Evolutionary conservation across 2,113 vertebrate genomes (phyloP).

Genomic region (Neolamprologus caudopunctatus): DNA sequence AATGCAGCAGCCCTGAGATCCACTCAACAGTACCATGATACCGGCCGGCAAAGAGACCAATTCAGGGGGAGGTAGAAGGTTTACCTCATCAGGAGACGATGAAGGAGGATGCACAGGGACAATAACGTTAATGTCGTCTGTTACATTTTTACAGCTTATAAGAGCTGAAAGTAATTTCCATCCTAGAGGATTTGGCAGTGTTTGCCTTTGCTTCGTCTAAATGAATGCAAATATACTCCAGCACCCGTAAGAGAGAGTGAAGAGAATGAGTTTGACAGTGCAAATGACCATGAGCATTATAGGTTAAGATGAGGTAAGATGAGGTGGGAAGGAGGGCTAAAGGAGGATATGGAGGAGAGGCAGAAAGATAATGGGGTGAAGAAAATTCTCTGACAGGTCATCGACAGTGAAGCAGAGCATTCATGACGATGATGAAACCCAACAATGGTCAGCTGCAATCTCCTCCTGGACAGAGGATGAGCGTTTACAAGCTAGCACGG

Average conservation of each 20-base stretch:
- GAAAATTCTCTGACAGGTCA: slow-evolving; percentile 24
- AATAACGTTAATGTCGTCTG: neutral
- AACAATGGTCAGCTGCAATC: slow-evolving; percentile 49
- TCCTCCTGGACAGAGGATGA: slow-evolving; percentile 10
- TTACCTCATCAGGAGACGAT: neutral
- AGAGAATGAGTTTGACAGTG: neutral
- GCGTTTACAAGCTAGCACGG: neutral
- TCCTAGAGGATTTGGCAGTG: neutral
- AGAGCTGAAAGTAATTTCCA: neutral
- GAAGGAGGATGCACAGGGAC: neutral
- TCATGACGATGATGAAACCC: slow-evolving; percentile 41
- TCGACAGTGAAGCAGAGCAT: neutral
- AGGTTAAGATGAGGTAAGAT: neutral
- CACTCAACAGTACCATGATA: slow-evolving; percentile 22
- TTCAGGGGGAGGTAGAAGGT: neutral
- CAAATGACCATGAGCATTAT: neutral
- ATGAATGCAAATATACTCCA: neutral
- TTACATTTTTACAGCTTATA: neutral
- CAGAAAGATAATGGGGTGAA: slow-evolving; percentile 16
- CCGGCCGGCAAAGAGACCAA: neutral
- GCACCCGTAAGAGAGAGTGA: neutral
- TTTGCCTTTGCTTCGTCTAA: neutral
- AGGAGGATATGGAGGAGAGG: neutral
- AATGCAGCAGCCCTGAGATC: slow-evolving; percentile 45
- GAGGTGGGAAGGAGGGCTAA: neutral